phyloP scores from a whole-genome alignment of 2,888 invertebrate genomes.

The Sericinus montela region DNA sequence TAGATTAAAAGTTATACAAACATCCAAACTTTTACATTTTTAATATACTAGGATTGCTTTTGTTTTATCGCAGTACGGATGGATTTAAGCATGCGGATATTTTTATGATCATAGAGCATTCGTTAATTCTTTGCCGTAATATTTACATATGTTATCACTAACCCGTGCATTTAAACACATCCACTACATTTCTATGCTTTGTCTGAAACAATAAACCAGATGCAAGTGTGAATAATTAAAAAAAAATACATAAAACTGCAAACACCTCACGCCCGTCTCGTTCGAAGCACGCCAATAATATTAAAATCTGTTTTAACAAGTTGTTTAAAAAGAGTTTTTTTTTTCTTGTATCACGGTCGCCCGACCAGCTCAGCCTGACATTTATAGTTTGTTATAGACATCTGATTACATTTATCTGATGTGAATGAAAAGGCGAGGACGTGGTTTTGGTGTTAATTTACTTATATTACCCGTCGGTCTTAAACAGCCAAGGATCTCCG shows the following conservation, averaged over 20 bases:
- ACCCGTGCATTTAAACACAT: too few relatives aligned
- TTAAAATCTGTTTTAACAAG: background rate
- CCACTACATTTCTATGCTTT: too few relatives aligned
- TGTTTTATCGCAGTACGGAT: too few relatives aligned
- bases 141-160: too few relatives aligned
- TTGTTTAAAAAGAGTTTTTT: background rate
- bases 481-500: background rate
- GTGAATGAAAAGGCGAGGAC: background rate
- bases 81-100: too few relatives aligned
- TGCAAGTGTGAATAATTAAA: background rate
- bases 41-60: too few relatives aligned
- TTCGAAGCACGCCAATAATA: background rate
- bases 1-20: too few relatives aligned
- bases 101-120: too few relatives aligned
- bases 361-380: background rate
- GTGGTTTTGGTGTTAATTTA: background rate
- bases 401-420: conserved; percentile 3
- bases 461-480: background rate
- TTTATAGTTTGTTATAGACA: background rate
- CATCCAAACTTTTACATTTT: too few relatives aligned
- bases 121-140: too few relatives aligned
- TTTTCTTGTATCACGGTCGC: background rate
- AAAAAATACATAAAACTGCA: background rate
- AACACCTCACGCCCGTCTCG: background rate
- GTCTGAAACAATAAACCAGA: too few relatives aligned